phyloP scores from a whole-genome alignment of 2,113 vertebrate genomes.

The Struthidea cinerea region DNA sequence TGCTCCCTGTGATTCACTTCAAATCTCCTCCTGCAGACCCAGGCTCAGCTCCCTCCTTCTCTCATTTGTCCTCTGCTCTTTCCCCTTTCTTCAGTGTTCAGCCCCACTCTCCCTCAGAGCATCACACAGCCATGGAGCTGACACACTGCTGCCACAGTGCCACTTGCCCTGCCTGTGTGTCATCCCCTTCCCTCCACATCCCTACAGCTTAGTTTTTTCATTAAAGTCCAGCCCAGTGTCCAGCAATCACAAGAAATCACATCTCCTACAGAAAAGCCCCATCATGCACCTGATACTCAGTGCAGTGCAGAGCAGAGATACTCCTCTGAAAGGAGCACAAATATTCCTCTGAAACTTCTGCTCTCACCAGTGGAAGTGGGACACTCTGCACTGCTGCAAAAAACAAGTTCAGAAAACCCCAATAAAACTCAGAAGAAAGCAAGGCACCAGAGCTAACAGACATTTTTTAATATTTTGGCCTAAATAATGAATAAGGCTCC shows the following conservation, averaged over 20 bases:
- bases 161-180: fast-evolving
- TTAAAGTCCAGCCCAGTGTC: neutral
- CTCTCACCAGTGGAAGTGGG: neutral
- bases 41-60: neutral
- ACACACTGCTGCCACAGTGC: fast-evolving
- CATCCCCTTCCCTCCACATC: neutral
- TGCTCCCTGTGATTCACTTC: neutral
- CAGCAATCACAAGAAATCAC: neutral
- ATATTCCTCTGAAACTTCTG: neutral
- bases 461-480: neutral
- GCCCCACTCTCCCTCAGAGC: neutral
- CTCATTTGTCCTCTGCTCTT: neutral
- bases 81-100: neutral
- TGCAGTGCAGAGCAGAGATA: fast-evolving
- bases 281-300: fast-evolving
- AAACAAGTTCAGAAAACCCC: neutral
- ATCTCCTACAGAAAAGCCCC: neutral
- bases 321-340: neutral
- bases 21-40: neutral
- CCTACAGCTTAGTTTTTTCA: neutral
- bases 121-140: fast-evolving
- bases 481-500: slow-evolving; percentile 27
- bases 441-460: neutral
- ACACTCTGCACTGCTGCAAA: neutral
- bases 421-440: neutral